phyloP scores from a whole-genome alignment of 2,113 vertebrate species.

The Ptychochromis oligacanthus region DNA sequence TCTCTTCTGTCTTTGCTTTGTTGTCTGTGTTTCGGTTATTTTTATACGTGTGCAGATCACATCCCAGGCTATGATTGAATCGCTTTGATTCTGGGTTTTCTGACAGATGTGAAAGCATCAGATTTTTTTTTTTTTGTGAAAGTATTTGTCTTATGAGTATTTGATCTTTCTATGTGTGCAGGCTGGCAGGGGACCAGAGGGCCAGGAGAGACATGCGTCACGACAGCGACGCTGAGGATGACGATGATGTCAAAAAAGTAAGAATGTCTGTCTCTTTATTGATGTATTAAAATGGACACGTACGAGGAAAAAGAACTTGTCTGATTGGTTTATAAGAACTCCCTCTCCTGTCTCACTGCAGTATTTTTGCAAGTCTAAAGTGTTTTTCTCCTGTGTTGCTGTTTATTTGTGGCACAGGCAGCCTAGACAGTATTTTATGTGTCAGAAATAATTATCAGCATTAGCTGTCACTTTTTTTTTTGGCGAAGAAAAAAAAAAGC shows the following conservation, averaged over 20 bases:
- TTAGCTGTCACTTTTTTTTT: background rate
- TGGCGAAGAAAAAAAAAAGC: background rate
- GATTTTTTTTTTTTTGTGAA: background rate
- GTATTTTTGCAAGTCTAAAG: no score
- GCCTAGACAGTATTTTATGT: background rate
- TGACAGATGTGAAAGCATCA: no score
- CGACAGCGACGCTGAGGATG: conserved; percentile 98
- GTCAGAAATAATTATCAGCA: no score
- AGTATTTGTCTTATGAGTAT: background rate
- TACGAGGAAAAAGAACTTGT: no score
- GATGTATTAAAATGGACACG: no score
- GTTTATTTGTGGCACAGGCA: no score
- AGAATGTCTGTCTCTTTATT: background rate
- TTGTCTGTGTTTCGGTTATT: background rate
- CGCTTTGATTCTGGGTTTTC: background rate
- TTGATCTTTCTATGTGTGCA: conserved; percentile 48
- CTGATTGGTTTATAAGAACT: no score
- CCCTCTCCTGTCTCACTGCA: no score
- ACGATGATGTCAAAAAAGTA: conserved; percentile 98
- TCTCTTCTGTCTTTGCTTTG: no score
- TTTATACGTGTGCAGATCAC: background rate
- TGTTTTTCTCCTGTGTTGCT: no score
- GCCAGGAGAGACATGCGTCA: conserved; percentile 95
- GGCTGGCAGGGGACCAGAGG: conserved; percentile 96
- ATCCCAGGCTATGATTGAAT: background rate